Evolutionary conservation across 2,888 invertebrate species (phyloP).

Genomic region (Malthinus seriepunctatus): DNA sequence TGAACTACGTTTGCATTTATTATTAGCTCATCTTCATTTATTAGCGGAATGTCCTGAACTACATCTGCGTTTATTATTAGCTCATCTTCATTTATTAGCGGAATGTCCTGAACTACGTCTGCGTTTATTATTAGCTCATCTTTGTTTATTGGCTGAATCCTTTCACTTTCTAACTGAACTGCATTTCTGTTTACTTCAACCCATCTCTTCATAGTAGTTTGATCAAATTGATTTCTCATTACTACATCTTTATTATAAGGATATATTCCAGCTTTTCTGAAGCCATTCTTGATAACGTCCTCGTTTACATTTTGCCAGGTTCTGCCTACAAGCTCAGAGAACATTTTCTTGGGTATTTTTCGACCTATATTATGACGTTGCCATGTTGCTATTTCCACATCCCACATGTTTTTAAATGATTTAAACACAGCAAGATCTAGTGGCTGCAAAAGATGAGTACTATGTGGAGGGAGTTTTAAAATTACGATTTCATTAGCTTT

Average conservation of each 20-base stretch:
- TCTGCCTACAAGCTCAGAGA: background rate
- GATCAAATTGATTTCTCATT: no score
- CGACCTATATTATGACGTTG: background rate
- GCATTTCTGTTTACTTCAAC: no score
- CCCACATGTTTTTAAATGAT: background rate
- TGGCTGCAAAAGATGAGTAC: background rate
- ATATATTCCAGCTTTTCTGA: background rate
- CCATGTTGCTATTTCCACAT: background rate
- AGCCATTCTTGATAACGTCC: background rate
- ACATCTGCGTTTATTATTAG: no score
- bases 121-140: no score
- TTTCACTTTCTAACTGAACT: no score
- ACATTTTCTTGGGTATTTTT: background rate
- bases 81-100: no score
- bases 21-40: no score
- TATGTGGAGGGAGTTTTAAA: background rate
- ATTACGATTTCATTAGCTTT: background rate
- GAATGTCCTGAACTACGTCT: no score
- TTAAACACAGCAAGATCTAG: background rate
- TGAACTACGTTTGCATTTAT: no score
- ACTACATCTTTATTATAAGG: background rate
- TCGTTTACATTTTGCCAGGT: background rate
- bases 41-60: no score
- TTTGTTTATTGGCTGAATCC: no score
- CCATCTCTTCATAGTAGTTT: no score